These are phyloP conservation scores for Entomyzon cyanotis DNA, from an alignment of 2,113 vertebrate genomes.

Conservation along the genomic window DNA sequence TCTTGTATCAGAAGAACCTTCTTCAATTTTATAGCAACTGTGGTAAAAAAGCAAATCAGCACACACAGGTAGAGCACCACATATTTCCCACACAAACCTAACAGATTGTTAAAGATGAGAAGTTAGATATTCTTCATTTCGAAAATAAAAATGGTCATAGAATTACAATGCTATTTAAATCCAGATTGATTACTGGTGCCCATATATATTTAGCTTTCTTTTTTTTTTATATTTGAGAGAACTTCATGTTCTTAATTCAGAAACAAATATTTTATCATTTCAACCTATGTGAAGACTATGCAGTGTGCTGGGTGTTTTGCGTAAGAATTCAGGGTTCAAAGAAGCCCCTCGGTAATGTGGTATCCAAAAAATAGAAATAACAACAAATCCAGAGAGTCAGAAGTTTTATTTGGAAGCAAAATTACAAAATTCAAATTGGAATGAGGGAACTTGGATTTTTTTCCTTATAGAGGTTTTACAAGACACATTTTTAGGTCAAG, in stretches of 20 bases:
- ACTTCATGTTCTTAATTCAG: neutral
- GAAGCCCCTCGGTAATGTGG: rapidly evolving
- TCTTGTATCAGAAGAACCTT: neutral
- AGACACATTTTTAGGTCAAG: neutral
- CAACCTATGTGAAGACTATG: neutral
- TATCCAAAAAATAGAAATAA: neutral
- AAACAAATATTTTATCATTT: neutral
- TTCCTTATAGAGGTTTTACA: neutral
- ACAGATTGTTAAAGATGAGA: neutral
- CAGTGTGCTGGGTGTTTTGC: neutral
- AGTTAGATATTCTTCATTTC: neutral
- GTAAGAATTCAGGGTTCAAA: neutral
- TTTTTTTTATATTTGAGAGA: neutral
- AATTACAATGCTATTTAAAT: neutral
- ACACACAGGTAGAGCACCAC: neutral
- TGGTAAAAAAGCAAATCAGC: neutral
- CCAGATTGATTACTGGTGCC: neutral
- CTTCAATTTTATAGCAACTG: neutral
- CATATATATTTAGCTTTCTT: neutral
- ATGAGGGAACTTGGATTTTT: neutral
- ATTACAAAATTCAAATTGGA: neutral
- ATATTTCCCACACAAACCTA: neutral
- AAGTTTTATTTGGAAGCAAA: neutral
- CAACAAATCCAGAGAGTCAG: neutral
- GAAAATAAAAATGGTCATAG: neutral